These are phyloP conservation scores for Drosophila nr. fundita DNA, from an alignment of 2,888 invertebrate species.

Conservation along the genomic window DNA sequence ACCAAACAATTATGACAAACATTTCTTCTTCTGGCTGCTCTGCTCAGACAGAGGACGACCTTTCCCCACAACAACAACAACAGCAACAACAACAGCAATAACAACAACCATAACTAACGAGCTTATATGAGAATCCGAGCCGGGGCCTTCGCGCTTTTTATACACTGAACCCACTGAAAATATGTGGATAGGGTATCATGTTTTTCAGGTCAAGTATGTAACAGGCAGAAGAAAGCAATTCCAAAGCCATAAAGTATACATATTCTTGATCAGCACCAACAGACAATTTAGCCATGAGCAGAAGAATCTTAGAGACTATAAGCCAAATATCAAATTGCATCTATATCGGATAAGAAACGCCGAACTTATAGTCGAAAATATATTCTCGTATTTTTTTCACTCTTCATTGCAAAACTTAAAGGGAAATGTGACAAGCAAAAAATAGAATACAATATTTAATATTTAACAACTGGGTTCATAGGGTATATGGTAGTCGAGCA, in stretches of 20 bases:
- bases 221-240: not conserved
- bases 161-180: not conserved
- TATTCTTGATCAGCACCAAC: not conserved
- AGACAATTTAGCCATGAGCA: not conserved
- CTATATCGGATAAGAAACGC: not conserved
- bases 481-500: not conserved
- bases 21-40: slow-evolving; percentile 52
- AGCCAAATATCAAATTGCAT: not conserved
- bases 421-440: no score
- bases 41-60: slow-evolving; percentile 55
- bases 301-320: not conserved
- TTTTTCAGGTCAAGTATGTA: not conserved
- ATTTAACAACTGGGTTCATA: not conserved
- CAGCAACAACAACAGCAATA: slow-evolving; percentile 26
- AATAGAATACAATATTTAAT: not conserved
- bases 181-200: not conserved
- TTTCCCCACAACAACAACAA: slow-evolving; percentile 54
- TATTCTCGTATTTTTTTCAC: not conserved
- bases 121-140: slow-evolving; percentile 56
- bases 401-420: not conserved
- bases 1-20: slow-evolving; percentile 78
- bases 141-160: slow-evolving; percentile 25
- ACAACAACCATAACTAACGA: slow-evolving; percentile 68
- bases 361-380: not conserved
- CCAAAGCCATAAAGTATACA: no score